Percentiles rank a stretch among this genome's conserved stretches.
These are phyloP conservation scores for Brevipalpus yothersi DNA, from an alignment of 1,140 invertebrate species.

Conservation along the genomic window DNA sequence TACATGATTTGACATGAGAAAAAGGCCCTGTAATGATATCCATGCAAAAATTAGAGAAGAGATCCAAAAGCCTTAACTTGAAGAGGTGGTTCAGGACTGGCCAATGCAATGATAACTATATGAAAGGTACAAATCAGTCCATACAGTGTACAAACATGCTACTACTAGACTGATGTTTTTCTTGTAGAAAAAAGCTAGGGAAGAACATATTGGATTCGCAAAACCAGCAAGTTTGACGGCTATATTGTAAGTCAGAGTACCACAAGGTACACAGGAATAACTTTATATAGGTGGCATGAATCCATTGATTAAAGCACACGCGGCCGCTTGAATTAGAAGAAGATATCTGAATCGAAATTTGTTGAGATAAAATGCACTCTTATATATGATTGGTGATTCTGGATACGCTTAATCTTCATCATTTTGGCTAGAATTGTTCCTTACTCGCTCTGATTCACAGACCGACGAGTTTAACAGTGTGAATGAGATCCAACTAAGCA, in stretches of 20 bases:
- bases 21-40: slow-evolving; percentile 39
- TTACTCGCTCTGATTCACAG: neutral
- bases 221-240: slow-evolving; percentile 51
- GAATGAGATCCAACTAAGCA: slow-evolving; percentile 24
- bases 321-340: neutral
- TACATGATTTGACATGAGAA: slow-evolving; percentile 54
- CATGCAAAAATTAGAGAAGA: slow-evolving; percentile 41
- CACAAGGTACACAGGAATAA: slow-evolving; percentile 66
- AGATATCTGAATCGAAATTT: neutral
- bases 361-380: neutral
- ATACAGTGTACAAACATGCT: slow-evolving; percentile 23
- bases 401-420: neutral
- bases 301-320: slow-evolving; percentile 43
- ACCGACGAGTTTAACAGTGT: slow-evolving; percentile 15
- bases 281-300: slow-evolving; percentile 58
- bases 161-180: slow-evolving; percentile 16
- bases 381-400: neutral
- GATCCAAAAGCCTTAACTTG: slow-evolving; percentile 29
- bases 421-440: neutral
- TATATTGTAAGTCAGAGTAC: slow-evolving; percentile 51
- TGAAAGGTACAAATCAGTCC: slow-evolving; percentile 24
- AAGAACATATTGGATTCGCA: slow-evolving; percentile 59
- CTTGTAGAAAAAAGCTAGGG: slow-evolving; percentile 38
- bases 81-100: slow-evolving; percentile 47
- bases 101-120: slow-evolving; percentile 37